phyloP scores from a whole-genome alignment of 2,797 vertebrate genomes.

The Molossus alvarezi region DNA sequence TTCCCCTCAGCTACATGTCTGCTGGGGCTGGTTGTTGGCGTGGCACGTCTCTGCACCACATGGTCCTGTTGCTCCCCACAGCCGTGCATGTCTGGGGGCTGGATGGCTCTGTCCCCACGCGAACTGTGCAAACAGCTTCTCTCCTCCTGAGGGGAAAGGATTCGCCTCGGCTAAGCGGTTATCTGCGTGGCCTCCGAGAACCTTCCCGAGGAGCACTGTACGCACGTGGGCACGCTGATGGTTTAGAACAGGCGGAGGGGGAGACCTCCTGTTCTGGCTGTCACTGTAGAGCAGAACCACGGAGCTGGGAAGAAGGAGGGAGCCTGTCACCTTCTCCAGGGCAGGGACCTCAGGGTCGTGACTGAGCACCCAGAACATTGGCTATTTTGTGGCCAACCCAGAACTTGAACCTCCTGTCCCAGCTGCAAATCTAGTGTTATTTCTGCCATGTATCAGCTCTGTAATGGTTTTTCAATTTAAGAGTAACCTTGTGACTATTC shows the following conservation, averaged over 20 bases:
- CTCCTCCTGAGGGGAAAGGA: background rate
- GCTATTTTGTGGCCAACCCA: background rate
- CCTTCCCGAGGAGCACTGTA: background rate
- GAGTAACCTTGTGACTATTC: background rate
- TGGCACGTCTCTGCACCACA: accelerated
- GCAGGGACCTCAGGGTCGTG: accelerated
- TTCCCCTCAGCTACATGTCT: too few species aligned
- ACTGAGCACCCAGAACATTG: accelerated
- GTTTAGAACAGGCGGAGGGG: background rate
- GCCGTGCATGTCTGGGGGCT: accelerated
- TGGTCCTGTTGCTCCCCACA: background rate
- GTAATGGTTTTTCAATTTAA: background rate
- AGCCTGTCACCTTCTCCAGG: accelerated
- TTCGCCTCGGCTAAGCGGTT: background rate
- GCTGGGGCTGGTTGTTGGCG: background rate
- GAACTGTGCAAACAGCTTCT: background rate
- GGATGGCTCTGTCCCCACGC: accelerated
- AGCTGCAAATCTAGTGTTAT: background rate
- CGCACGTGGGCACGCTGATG: background rate
- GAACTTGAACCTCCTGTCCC: background rate
- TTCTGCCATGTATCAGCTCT: accelerated
- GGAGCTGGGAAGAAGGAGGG: background rate
- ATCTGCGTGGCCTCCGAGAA: background rate
- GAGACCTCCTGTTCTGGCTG: background rate
- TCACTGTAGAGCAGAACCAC: background rate